Conservation (phyloP, 1,140 invertebrate species). For the Sesamia nonagrioides region DNA sequence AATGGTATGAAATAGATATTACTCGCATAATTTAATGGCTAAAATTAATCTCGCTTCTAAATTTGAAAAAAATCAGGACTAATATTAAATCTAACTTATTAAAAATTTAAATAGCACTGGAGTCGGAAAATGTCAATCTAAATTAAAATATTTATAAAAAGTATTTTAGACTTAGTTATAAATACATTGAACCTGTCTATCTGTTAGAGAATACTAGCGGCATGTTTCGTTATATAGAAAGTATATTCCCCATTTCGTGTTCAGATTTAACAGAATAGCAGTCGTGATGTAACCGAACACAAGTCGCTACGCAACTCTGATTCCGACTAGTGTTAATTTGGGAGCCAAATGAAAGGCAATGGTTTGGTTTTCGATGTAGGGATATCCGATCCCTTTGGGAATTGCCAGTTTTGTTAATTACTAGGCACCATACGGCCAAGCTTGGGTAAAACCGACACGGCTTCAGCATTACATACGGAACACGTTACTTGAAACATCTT, state of each 20-base stretch:
- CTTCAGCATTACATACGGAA: constrained; percentile 47
- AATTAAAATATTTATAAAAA: too few relatives aligned
- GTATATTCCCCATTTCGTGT: not conserved
- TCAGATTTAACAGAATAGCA: not conserved
- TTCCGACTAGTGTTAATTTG: constrained; percentile 65
- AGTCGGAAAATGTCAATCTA: too few relatives aligned
- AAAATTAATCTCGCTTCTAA: too few relatives aligned
- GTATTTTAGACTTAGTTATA: too few relatives aligned
- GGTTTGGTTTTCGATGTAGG: constrained; percentile 63
- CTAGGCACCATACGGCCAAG: constrained; percentile 50
- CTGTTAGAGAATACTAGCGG: too few relatives aligned
- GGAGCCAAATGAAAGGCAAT: constrained; percentile 67
- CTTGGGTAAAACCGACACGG: constrained; percentile 44
- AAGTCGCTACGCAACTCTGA: constrained; percentile 37
- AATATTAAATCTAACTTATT: too few relatives aligned
- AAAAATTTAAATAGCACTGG: too few relatives aligned
- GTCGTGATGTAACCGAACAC: constrained; percentile 26
- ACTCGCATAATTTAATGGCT: too few relatives aligned
- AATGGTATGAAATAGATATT: too few relatives aligned
- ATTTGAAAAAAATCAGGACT: too few relatives aligned
- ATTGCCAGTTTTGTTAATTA: constrained; percentile 65
- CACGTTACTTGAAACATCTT: constrained; percentile 33
- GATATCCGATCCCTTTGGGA: constrained; percentile 67
- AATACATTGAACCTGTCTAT: too few relatives aligned
- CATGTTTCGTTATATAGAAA: not conserved